phyloP scores from a whole-genome alignment of 2,113 vertebrate species.

The Apteryx owenii region DNA sequence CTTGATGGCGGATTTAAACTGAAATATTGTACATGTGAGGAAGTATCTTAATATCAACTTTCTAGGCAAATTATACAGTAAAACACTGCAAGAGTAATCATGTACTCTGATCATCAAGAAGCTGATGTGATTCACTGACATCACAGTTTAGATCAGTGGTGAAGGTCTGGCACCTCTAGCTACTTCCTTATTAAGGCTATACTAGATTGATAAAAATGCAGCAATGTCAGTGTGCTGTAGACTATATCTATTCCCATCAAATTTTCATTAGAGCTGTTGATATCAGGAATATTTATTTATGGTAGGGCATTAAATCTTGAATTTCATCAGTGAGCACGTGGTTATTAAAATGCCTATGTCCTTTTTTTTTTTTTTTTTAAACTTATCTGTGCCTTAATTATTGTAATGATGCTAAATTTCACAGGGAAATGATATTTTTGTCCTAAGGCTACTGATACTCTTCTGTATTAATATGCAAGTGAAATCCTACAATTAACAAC shows the following conservation, averaged over 20 bases:
- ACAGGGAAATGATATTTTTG: background rate
- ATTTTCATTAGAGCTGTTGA: constrained; percentile 52
- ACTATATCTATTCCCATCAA: constrained; percentile 72
- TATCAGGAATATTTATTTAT: constrained; percentile 18
- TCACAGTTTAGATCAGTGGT: constrained; percentile 73
- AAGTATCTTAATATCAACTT: background rate
- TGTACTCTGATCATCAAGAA: constrained; percentile 39
- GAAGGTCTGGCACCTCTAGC: constrained; percentile 68
- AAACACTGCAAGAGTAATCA: background rate
- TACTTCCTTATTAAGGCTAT: constrained; percentile 83
- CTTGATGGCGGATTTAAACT: background rate
- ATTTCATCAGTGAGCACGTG: constrained; percentile 9
- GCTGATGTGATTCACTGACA: constrained; percentile 79
- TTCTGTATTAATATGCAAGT: background rate
- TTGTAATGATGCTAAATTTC: background rate
- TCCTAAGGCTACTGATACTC: background rate
- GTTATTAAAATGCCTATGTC: constrained; percentile 1
- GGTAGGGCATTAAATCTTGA: background rate
- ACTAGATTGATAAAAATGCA: constrained; percentile 80
- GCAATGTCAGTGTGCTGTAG: constrained; percentile 79
- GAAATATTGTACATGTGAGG: background rate
- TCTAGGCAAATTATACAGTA: background rate
- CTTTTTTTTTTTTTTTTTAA: background rate
- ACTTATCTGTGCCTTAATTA: background rate
- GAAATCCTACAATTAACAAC: background rate